Percentiles rank a stretch among this genome's conserved stretches.
These are phyloP conservation scores for Polymixis lichenea DNA, from an alignment of 2,888 invertebrate genomes.

Conservation along the genomic window DNA sequence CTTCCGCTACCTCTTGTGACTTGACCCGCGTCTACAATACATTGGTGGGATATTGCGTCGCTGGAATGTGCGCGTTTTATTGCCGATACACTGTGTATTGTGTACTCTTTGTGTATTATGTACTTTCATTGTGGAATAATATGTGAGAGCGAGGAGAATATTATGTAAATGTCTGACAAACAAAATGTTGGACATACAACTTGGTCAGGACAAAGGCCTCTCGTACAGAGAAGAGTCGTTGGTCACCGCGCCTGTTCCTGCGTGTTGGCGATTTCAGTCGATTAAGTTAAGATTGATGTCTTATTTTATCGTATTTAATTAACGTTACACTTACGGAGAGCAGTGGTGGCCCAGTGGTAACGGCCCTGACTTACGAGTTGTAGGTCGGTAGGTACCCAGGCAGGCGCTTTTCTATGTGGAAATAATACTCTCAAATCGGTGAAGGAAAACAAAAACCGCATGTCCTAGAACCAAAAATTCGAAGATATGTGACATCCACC, in stretches of 20 bases:
- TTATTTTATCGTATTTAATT: background rate
- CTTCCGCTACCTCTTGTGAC: slow-evolving; percentile 18
- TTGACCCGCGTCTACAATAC: background rate
- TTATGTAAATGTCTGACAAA: background rate
- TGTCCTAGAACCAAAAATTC: too few species aligned
- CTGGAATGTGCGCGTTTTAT: slow-evolving; percentile 43
- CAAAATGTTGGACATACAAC: slow-evolving; percentile 7
- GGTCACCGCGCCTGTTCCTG: background rate
- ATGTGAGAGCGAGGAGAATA: background rate
- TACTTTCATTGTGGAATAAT: slow-evolving; percentile 10
- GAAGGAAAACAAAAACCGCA: too few species aligned
- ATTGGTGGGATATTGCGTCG: slow-evolving; percentile 47
- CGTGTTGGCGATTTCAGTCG: background rate
- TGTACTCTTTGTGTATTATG: slow-evolving; percentile 44
- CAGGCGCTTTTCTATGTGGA: too few species aligned
- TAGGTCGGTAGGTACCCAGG: too few species aligned
- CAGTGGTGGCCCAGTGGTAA: too few species aligned
- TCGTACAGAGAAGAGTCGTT: background rate
- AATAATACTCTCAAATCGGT: too few species aligned
- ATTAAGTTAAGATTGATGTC: background rate
- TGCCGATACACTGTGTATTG: slow-evolving; percentile 57
- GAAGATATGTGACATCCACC: too few species aligned
- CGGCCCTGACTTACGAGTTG: too few species aligned
- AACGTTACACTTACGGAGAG: too few species aligned
- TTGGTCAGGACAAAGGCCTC: background rate